Evolutionary conservation across 2,797 vertebrate species (phyloP), one percentile per base, ranked within the genome.

Genomic region (Ataeniobius toweri): DNA sequence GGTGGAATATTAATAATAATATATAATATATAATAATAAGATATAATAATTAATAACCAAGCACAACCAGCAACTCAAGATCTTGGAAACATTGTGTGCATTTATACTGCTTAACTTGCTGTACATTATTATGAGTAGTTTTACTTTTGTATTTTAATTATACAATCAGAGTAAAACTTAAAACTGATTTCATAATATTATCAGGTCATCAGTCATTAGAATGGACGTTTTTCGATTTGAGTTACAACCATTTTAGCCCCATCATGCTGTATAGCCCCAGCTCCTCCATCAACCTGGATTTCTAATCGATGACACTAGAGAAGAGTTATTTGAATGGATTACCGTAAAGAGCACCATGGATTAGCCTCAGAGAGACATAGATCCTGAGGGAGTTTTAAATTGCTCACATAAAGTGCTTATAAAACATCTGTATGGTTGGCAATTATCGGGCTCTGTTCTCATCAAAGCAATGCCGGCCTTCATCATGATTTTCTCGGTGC

Each of bases 301-400:
- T 83, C 75, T 93, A 93, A 93, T 94, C 91, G 88, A 93, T 94
- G 90, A 84, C 85, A 89, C 88, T 85, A 77, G 63, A 85, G 86
- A 86, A 89, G 93, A 93, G 89, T 92, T 92, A 92, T 93, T 94
- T 94, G 92, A 95, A 93, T 92, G 92, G 91, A 93, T 94, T 94
- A 94, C 86, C 1, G 79, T 88, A 92, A 91, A 90, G 90, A 94
- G 87, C 85, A 90, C 89, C 83, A 82, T 89, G 93, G 94, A 94
- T 94, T 91, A 93, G 87, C 78, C 85, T 41, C 79, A 20, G 68
- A 89, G 88, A 86, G 86, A 90, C 88, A 91, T 81, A 65, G 87
- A 93, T 93, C 90, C 87, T 20, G 31, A 48, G 86, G 92, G 89
- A 92, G 85, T 76, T 88, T 89, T 93, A 88, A 93, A 90, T 83